Evolutionary conservation across 64 coral and sea anemone species (phyloP), one percentile per base, ranked within the genome.

Genomic region (Platygyra sinensis): DNA sequence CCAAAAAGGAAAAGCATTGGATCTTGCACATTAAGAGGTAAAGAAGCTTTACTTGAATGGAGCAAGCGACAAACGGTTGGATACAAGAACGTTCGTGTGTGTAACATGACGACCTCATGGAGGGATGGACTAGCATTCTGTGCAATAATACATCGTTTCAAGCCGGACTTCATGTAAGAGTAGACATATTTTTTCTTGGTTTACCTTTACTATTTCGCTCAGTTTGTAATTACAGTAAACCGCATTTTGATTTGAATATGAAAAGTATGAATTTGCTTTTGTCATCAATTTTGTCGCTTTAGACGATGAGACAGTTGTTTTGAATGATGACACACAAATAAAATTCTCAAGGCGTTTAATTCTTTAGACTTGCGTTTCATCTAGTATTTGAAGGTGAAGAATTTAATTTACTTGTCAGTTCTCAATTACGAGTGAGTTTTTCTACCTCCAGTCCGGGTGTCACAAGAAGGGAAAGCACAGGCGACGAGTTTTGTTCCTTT

Each of bases 31-130:
- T 75, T 94, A 60, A 67, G 75, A 32, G 92, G 92, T 20, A 83
- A 83, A 5, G 87, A 94, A 20, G 92, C 92, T 2, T 79, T 94
- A 24, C n/a, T 94, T 15, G 92, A 94, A 27, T 94, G 92, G 92
- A 83, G 92, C 60, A 78, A 82, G 30, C 80, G 79, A 71, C 92
- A 94, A 55, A 94, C 92, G 0, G 78, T 75, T 2, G 72, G 87
- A 0, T 94, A 94, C 64, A 80, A 73, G n/a, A 74, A 94, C 27
- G 92, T 94, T 51, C 87, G 83, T 69, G 76, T 94, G 29, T 73
- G 42, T 51, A 80, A 94, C 42, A 94, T 94, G 92, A 82, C 86
- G 29, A 83, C 92, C 19, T 94, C 92, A 3, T 94, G 92, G 92
- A 77, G 78, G 67, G 57, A 94, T 30, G 92, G 92, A 12, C 72